phyloP scores from a whole-genome alignment of 2,888 invertebrate species.

The Gastracanthus pulcherrimus region DNA sequence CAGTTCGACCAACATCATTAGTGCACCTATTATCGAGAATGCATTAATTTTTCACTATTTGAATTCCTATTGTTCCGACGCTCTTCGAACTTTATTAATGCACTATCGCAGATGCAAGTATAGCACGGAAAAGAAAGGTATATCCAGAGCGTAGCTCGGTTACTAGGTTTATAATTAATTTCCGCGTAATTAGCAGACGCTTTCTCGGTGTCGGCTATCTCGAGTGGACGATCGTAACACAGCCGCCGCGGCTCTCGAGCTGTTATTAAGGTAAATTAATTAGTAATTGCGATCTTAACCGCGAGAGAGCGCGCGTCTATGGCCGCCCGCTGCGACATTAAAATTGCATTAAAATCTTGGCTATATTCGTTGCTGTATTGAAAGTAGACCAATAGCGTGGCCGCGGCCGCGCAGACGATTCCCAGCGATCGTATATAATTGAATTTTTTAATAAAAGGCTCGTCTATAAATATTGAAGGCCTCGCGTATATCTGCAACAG shows the following conservation, averaged over 20 bases:
- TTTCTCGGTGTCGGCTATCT: constrained; percentile 67
- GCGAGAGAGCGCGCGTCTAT: background rate
- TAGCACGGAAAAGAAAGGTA: background rate
- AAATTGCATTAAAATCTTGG: constrained; percentile 41
- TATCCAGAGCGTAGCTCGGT: background rate
- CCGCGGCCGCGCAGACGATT: background rate
- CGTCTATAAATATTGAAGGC: constrained; percentile 7
- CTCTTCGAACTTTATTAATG: background rate
- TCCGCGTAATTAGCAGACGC: constrained; percentile 71
- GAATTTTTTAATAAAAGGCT: constrained; percentile 13
- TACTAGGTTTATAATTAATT: constrained; percentile 69
- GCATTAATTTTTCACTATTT: too few species aligned
- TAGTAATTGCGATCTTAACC: constrained; percentile 45
- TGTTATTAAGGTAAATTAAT: constrained; percentile 57
- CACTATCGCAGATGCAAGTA: too few species aligned
- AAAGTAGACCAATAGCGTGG: constrained; percentile 14
- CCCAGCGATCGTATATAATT: constrained; percentile 13
- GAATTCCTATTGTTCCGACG: background rate
- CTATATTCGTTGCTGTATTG: background rate
- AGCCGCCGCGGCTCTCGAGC: constrained; percentile 45
- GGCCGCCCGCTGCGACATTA: constrained; percentile 11
- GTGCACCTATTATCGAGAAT: too few species aligned
- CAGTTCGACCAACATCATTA: too few species aligned
- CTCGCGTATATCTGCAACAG: background rate
- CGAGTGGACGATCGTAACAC: constrained; percentile 67